Conservation (phyloP, 2,888 invertebrate species). For the Sarcophaga variegata region DNA sequence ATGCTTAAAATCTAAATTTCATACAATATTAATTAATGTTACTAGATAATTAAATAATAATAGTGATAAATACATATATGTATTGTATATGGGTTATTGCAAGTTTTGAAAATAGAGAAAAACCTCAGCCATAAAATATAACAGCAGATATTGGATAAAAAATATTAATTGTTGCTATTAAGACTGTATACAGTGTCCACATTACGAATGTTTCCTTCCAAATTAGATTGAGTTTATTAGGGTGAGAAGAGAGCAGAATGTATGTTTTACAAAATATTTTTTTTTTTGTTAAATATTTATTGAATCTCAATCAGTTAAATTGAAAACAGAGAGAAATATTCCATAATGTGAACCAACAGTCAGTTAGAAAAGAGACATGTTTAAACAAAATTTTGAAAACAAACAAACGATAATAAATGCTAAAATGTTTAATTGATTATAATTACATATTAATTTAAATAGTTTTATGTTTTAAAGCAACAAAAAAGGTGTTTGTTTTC, state of each 20-base stretch:
- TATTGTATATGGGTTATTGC: slow-evolving; percentile 20
- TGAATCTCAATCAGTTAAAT: too few relatives aligned
- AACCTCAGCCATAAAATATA: slow-evolving; percentile 57
- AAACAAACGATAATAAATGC: background rate
- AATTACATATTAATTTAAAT: background rate
- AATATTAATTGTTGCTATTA: too few relatives aligned
- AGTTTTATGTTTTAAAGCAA: background rate
- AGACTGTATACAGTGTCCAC: too few relatives aligned
- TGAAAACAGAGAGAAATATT: too few relatives aligned
- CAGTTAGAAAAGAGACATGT: too few relatives aligned
- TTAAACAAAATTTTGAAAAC: slow-evolving; percentile 10
- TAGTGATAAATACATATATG: background rate
- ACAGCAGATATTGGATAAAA: background rate
- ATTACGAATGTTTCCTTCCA: too few relatives aligned
- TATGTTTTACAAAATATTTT: too few relatives aligned
- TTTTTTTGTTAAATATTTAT: too few relatives aligned
- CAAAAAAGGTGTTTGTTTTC: background rate
- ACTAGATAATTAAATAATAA: slow-evolving; percentile 36
- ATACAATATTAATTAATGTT: slow-evolving; percentile 39
- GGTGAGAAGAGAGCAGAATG: too few relatives aligned
- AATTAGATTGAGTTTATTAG: too few relatives aligned
- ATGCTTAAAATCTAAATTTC: slow-evolving; percentile 54
- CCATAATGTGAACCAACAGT: too few relatives aligned
- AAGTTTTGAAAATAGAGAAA: slow-evolving; percentile 18
- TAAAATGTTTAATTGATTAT: too few relatives aligned